Evolutionary conservation across 2,797 vertebrate genomes (phyloP), one percentile per base, ranked within the genome.

Genomic region (Ciconia nigra): DNA sequence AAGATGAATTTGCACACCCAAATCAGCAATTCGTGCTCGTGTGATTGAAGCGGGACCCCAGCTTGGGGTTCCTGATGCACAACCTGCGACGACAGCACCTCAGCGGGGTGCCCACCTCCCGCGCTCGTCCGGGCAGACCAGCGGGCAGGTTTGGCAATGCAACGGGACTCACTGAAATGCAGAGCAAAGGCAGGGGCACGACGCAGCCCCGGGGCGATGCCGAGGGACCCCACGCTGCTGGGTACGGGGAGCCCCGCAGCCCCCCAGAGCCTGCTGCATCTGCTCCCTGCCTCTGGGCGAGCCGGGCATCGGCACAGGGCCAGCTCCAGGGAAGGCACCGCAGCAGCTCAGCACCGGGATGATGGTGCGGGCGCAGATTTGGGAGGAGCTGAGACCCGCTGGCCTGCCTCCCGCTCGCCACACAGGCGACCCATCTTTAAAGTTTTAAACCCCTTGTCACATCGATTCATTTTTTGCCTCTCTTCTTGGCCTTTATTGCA

Each of bases 11-110:
- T 35, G 25, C 8, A 3, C 42, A 11, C 29, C 21, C 3, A 61
- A 42, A 31, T 28, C 7, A 0, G 57, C 22, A 29, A 5, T 39
- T 7, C 1, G 0, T 10, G 8, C 28, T 18, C 5, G 1, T 3
- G 12, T 11, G 39, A 25, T 9, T 25, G 78, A 46, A n/a, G 42
- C 3, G 5, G 49, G 33, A 78, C 21, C 54, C 21, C 59, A 44
- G 33, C 49, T 21, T 1, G 0, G 26, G 41, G 29, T 6, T 41
- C 6, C 66, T 28, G 47, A 54, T 5, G 29, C 19, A 37, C 25
- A 19, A 12, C 6, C 18, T 26, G 26, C 9, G 4, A 26, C 0
- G 1, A 11, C 58, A 44, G 59, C 44, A 20, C 44, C 65, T 37
- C n/a, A 22, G 25, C 4, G 4, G 65, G 54, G 37, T 41, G 10